phyloP scores from a whole-genome alignment of 2,113 vertebrate species.

The Ptyas mucosa region DNA sequence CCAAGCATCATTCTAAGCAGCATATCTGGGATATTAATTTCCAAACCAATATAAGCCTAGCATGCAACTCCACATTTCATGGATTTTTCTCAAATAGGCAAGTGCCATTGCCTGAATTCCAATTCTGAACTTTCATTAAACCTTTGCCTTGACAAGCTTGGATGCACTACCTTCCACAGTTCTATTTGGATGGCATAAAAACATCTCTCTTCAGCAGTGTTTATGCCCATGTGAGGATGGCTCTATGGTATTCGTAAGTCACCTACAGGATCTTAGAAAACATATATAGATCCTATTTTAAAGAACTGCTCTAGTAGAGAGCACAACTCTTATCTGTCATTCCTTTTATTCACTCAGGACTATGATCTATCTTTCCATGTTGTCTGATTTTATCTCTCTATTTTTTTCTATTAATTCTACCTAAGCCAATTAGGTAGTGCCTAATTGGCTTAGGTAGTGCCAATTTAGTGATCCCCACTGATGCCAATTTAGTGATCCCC shows the following conservation, averaged over 20 bases:
- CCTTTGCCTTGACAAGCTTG: not conserved
- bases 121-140: not conserved
- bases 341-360: not conserved
- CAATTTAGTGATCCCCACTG: no score
- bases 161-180: not conserved
- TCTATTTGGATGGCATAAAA: not conserved
- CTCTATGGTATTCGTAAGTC: not conserved
- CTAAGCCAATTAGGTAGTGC: no score
- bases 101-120: not conserved
- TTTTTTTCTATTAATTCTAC: not conserved
- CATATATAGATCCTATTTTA: not conserved
- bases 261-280: not conserved
- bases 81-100: not conserved
- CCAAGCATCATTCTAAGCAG: not conserved
- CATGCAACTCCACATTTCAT: not conserved
- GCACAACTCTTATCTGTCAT: not conserved
- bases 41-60: not conserved
- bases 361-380: not conserved
- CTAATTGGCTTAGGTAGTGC: no score
- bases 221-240: not conserved
- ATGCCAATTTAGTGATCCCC: not conserved
- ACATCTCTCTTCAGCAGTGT: not conserved
- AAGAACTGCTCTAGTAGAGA: not conserved
- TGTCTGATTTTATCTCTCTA: not conserved
- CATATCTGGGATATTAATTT: not conserved